These are phyloP conservation scores for Harlomillsia oculata DNA, from an alignment of 1,140 invertebrate species.

Conservation along the genomic window DNA sequence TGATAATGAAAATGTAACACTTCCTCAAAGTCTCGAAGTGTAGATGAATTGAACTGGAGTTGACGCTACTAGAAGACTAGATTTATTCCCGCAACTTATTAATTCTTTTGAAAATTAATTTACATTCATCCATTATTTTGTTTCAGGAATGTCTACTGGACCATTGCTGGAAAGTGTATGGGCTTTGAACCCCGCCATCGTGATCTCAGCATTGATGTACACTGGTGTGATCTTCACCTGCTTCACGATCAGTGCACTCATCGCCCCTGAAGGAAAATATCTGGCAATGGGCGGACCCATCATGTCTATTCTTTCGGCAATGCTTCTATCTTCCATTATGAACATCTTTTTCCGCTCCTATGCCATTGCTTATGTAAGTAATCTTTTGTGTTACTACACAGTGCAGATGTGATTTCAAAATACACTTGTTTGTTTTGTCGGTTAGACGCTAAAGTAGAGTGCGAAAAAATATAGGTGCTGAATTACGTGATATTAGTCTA, in stretches of 20 bases:
- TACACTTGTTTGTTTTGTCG: too few relatives aligned
- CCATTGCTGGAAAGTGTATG: constrained; percentile 68
- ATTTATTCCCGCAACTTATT: not conserved
- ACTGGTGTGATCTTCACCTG: constrained; percentile 82
- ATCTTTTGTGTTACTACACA: too few relatives aligned
- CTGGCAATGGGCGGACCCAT: constrained; percentile 64
- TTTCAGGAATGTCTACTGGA: constrained; percentile 61
- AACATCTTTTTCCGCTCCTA: constrained; percentile 79
- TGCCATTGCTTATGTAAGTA: constrained; percentile 66
- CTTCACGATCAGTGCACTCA: constrained; percentile 73
- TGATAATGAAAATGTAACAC: not conserved
- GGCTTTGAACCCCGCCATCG: constrained; percentile 68
- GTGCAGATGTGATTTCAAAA: too few relatives aligned
- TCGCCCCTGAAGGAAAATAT: constrained; percentile 73
- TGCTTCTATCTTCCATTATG: constrained; percentile 64
- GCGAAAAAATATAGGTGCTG: too few relatives aligned
- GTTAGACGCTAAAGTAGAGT: too few relatives aligned
- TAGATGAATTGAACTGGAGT: too few relatives aligned
- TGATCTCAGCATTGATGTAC: constrained; percentile 74
- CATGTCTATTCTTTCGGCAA: constrained; percentile 66
- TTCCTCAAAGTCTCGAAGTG: not conserved
- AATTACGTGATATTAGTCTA: too few relatives aligned
- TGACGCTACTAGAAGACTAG: not conserved
- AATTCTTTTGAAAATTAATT: constrained; percentile 1
- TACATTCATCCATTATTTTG: not conserved